Base-by-base conservation (phyloP, 2,888 invertebrate species). In the Asteroscopus sphinx region DNA sequence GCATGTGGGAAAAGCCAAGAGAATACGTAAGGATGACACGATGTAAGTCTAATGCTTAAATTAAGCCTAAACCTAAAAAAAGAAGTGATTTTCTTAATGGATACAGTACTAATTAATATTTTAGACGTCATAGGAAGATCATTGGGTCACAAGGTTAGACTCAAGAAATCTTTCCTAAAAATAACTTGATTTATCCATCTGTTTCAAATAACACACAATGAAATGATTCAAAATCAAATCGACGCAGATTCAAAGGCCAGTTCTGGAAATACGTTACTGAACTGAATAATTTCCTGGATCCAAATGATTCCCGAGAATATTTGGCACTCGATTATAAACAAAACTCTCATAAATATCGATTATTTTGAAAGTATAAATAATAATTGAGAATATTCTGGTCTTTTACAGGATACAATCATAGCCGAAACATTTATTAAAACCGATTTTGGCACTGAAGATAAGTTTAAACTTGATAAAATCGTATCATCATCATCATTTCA, bases 271-370 rank as follows among this genome's bases (percentile, higher is more conserved):
- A 30, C 46, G 39, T 39, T 33, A 54, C 9, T 17, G 15, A 17
- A 2, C 13, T 12, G n/a, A 6, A 36, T 46, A 3, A 60, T 44
- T 65, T 60, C 70, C 47, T 37, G 54, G 11, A 51, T 15, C n/a
- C 32, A 51, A 59, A 21, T 17, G 11, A 41, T 65, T 66, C 49
- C 48, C 28, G 33, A 42, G 66, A 68, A 66, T 16, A 47, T 61
- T 70, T 65, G 41, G 71, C 71, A 40, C 41, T 56, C 55, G 48
- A 56, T 44, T 56, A 45, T 49, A 65, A 60, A 70, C 70, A 52
- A 11, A 47, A 58, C 3, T 32, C 33, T 49, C 32, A 33, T 33
- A 45, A 69, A 55, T 32, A 69, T 64, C 12, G 70, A 65, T 65
- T 51, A 21, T 54, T 30, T 33, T 28, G 36, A 36, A 33, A 33